Conservation (phyloP, 2,113 vertebrate genomes). For the Trematocara nigrifrons region DNA sequence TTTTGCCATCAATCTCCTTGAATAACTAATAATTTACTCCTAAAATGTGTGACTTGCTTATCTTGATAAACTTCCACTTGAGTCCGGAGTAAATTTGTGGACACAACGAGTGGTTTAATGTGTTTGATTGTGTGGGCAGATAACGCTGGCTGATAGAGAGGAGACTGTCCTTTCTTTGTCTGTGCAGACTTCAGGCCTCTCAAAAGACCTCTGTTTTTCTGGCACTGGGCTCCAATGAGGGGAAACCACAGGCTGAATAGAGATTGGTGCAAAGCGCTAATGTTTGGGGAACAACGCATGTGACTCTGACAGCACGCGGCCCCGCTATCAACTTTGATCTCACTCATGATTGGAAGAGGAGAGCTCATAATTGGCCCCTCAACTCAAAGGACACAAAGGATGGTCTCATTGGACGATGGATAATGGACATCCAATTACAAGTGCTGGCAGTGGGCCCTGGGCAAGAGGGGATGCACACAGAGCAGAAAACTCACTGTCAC, state of each 20-base stretch:
- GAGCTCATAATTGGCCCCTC: constrained; percentile 26
- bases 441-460: constrained; percentile 1
- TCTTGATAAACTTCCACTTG: neutral
- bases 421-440: constrained; percentile 42
- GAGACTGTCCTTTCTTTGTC: neutral
- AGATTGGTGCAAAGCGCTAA: constrained; percentile 6
- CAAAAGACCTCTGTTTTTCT: constrained; percentile 3
- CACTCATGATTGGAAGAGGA: neutral
- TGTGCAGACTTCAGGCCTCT: neutral
- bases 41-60: neutral
- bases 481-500: neutral
- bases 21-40: neutral
- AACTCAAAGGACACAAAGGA: constrained; percentile 34
- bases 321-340: constrained; percentile 40
- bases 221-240: neutral
- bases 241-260: neutral
- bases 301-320: constrained; percentile 11
- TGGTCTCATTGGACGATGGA: constrained; percentile 9
- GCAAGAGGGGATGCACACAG: neutral
- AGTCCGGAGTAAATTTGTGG: neutral
- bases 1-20: neutral
- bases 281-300: constrained; percentile 26
- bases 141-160: neutral
- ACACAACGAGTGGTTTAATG: neutral
- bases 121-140: neutral